A percentile compares a stretch with the other conserved stretches of the same genome.
Evolutionary conservation across 2,797 vertebrate genomes (phyloP).

Genomic region (Sebastes itinus): DNA sequence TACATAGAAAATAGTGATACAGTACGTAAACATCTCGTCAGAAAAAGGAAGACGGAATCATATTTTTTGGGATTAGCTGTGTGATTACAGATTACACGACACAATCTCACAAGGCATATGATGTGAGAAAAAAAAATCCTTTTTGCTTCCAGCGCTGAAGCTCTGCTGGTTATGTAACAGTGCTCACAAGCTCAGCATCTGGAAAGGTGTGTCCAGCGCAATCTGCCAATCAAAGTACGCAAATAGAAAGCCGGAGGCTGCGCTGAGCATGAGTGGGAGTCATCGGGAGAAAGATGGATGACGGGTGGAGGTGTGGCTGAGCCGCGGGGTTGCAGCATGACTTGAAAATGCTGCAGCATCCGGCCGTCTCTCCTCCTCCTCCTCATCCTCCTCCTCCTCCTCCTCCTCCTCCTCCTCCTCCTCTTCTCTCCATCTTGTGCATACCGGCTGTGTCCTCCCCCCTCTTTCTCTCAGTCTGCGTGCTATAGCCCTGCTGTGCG

Average conservation of each 20-base stretch:
- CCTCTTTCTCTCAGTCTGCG: constrained; percentile 64
- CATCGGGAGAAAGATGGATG: constrained; percentile 42
- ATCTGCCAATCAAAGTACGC: constrained; percentile 58
- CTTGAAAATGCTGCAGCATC: constrained; percentile 84
- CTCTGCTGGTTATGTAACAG: constrained; percentile 53
- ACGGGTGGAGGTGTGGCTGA: constrained; percentile 46
- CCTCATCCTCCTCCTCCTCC: constrained; percentile 22
- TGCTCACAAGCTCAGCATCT: constrained; percentile 31
- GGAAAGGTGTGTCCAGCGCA: constrained; percentile 48
- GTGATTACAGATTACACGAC: constrained; percentile 25
- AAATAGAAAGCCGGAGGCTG: constrained; percentile 30
- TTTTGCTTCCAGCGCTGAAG: background rate
- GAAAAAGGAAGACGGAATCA: too few relatives aligned
- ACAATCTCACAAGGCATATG: constrained; percentile 20
- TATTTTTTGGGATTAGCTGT: background rate
- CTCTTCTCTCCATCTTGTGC: constrained; percentile 57
- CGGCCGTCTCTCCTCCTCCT: constrained; percentile 70
- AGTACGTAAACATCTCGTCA: background rate
- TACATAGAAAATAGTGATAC: background rate
- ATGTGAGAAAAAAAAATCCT: constrained; percentile 3
- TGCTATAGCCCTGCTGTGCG: constrained; percentile 63
- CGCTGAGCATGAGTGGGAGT: constrained; percentile 25
- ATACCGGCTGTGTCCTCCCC: constrained; percentile 44
- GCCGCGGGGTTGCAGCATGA: constrained; percentile 67
- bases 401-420: constrained; percentile 35